phyloP scores from a whole-genome alignment of 2,888 invertebrate species.

The Anticlea derivata region DNA sequence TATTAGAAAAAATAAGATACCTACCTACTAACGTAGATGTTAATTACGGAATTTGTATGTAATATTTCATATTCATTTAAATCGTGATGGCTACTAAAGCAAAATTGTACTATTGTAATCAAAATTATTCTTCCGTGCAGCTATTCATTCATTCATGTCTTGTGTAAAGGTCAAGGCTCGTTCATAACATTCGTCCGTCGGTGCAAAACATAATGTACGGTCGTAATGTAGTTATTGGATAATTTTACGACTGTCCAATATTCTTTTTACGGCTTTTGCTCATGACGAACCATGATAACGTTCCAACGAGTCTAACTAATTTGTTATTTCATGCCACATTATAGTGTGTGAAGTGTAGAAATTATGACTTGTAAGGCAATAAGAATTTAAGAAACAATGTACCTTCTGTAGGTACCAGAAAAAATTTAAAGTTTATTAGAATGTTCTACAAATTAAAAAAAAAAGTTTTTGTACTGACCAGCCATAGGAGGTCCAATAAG shows the following conservation, averaged over 20 bases:
- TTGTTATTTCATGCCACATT: neutral
- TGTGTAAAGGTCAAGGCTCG: neutral
- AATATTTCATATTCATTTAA: no score
- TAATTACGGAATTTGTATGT: no score
- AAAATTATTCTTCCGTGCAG: no score
- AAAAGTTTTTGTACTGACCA: slow-evolving; percentile 78
- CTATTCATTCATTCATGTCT: no score
- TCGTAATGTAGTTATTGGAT: neutral
- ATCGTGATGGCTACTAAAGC: no score
- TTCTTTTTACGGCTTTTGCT: slow-evolving; percentile 3
- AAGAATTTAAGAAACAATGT: no score
- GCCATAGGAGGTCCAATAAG: slow-evolving; percentile 97
- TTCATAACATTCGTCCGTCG: neutral
- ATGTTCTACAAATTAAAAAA: neutral
- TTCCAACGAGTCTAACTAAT: neutral
- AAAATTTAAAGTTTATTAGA: no score
- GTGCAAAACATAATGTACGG: slow-evolving; percentile 9
- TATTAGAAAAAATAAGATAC: no score
- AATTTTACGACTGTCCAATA: neutral
- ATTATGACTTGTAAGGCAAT: neutral
- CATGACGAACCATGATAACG: slow-evolving; percentile 21
- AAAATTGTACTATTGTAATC: no score
- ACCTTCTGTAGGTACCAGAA: neutral
- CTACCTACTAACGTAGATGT: no score
- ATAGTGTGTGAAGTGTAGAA: neutral